Evolutionary conservation across 2,113 vertebrate species (phyloP).

Genomic region (Tragelaphus strepsiceros): DNA sequence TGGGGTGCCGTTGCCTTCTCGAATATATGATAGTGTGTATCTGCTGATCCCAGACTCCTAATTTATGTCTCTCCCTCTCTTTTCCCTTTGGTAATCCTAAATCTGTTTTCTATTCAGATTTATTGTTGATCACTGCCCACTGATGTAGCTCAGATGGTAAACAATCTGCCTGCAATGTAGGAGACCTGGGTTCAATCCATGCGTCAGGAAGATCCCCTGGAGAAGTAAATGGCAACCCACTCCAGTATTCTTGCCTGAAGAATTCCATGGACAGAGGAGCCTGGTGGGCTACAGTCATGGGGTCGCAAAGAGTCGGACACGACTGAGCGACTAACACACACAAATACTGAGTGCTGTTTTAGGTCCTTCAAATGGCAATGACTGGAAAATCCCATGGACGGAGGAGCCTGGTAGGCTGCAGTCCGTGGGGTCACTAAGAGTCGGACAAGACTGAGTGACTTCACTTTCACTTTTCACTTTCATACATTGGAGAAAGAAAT

Average conservation of each 20-base stretch:
- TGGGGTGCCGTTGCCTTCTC: no score
- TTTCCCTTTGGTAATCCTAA: not conserved
- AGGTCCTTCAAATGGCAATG: not conserved
- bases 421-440: no score
- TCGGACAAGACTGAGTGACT: no score
- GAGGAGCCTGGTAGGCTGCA: no score
- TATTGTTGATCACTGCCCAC: no score
- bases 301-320: accelerated
- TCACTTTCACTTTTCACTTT: no score
- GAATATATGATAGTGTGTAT: not conserved
- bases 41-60: not conserved
- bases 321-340: not conserved
- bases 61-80: not conserved
- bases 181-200: not conserved
- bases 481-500: no score
- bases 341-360: not conserved
- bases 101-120: not conserved
- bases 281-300: not conserved
- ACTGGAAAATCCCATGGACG: no score
- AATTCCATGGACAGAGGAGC: not conserved
- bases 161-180: not conserved
- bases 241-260: not conserved
- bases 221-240: not conserved
- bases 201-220: not conserved
- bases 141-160: not conserved